Base-by-base conservation (phyloP, 2,113 vertebrate genomes). In the Bos indicus region DNA sequence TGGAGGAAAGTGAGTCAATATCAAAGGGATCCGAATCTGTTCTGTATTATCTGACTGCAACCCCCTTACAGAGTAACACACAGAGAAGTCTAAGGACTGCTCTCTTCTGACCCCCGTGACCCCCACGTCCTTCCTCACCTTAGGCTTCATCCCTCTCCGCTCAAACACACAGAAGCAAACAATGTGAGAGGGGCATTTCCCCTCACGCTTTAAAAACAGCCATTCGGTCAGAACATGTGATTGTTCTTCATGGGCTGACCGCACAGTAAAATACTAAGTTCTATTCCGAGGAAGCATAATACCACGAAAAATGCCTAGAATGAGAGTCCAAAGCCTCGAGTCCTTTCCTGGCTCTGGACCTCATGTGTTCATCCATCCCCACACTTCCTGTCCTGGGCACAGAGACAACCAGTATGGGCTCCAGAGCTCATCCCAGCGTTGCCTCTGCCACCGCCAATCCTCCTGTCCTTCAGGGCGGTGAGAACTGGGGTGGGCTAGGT, bases 201-300 rank as follows among this genome's bases (percentile, higher is more conserved):
- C 16, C 33, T n/a, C 13, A 28, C 0, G 17, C 48, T 95, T 85
- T 21, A 52, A 52, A 88, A 93, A 80, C 6, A 33, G 80, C 25
- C 78, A 92, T n/a, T 62, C 14, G 10, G 36, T 64, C 40, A 64
- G 46, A 57, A 86, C 56, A 62, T 80, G 36, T 74, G 23, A 52
- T 30, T 46, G 54, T 59, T 54, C 48, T 80, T 19, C 5, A 13
- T 8, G n/a, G 62, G 48, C 85, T 67, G 12, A 59, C 19, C 23
- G 33, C 54, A 87, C n/a, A 83, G 17, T 3, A 96, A 96, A 71
- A 48, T 51, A 56, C 30, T 23, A 95, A 91, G 21, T 80, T 93
- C 43, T 71, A 46, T 71, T 96, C 84, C 25, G 26, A 96, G 30
- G 43, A 88, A 56, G 25, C 19, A 51, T 11, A 71, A 28, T 0